phyloP scores from a whole-genome alignment of 2,797 vertebrate species.

The Vespertilio murinus region DNA sequence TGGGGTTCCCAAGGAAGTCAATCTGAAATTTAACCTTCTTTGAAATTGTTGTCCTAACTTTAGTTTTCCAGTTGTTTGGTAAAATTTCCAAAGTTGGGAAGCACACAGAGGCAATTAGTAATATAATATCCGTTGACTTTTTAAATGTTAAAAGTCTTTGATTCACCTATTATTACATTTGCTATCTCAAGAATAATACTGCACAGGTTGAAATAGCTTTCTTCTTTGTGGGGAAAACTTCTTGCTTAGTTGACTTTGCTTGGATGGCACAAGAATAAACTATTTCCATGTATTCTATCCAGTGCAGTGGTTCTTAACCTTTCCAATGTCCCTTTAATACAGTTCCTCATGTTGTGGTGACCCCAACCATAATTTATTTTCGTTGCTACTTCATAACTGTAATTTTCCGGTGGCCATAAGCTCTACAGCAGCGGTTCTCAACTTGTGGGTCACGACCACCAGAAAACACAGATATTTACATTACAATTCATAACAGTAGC shows the following conservation, averaged over 20 bases:
- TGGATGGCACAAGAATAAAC: slow-evolving; percentile 15
- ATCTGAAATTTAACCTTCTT: slow-evolving; percentile 38
- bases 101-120: background rate
- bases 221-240: slow-evolving; percentile 18
- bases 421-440: no score
- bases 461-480: no score
- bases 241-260: slow-evolving; percentile 8
- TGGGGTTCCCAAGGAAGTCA: slow-evolving; percentile 11
- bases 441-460: no score
- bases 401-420: no score
- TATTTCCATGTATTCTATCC: background rate
- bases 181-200: slow-evolving; percentile 38
- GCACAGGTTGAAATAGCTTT: slow-evolving; percentile 5
- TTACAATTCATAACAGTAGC: no score
- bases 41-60: slow-evolving; percentile 49
- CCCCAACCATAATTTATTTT: no score
- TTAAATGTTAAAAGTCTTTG: slow-evolving; percentile 18
- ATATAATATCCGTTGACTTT: slow-evolving; percentile 33
- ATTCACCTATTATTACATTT: background rate
- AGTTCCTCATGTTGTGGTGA: no score
- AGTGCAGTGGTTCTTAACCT: no score
- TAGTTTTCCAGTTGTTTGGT: slow-evolving; percentile 21
- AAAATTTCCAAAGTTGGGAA: background rate
- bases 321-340: no score
- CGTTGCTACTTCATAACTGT: no score